Percentiles rank a stretch among this genome's conserved stretches.
Evolutionary conservation across 2,797 vertebrate species (phyloP).

Genomic region (Enteromius radiatus): DNA sequence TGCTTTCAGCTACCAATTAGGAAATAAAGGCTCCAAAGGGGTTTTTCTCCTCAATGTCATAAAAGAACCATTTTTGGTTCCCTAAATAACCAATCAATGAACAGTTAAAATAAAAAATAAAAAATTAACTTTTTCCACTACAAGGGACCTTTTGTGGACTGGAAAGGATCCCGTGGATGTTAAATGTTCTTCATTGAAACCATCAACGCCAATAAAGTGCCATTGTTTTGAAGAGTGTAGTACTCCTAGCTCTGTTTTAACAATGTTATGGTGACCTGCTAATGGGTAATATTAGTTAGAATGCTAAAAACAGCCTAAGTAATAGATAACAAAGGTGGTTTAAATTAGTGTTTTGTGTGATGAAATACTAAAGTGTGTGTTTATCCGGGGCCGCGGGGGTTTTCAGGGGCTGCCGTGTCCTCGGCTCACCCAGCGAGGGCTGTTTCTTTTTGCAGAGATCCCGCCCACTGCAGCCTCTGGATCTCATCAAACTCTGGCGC

Average conservation of each 20-base stretch:
- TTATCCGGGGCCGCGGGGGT: constrained; percentile 3
- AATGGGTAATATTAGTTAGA: not conserved
- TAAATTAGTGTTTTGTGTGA: constrained; percentile 1
- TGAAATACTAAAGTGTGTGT: constrained; percentile 18
- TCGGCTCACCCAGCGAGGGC: constrained; percentile 53
- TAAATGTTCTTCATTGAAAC: not conserved
- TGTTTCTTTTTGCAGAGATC: constrained; percentile 19
- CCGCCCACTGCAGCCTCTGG: constrained; percentile 50
- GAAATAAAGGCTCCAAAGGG: not conserved
- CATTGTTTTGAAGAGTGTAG: not conserved
- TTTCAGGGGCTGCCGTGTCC: constrained; percentile 45
- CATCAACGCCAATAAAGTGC: not conserved
- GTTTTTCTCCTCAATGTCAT: not conserved
- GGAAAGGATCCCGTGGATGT: not conserved
- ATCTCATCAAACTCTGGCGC: constrained; percentile 57
- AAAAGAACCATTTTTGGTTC: not conserved
- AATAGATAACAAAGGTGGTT: not conserved
- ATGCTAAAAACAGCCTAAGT: not conserved
- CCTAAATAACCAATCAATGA: no score
- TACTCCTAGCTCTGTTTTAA: not conserved
- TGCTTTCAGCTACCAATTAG: not conserved
- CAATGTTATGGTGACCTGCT: not conserved
- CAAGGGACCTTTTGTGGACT: not conserved
- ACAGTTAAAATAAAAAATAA: no score
- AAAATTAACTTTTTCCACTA: not conserved